Evolutionary conservation across 2,888 invertebrate genomes (phyloP), one percentile per base, ranked within the genome.

Genomic region (Scaptomyza reducta): DNA sequence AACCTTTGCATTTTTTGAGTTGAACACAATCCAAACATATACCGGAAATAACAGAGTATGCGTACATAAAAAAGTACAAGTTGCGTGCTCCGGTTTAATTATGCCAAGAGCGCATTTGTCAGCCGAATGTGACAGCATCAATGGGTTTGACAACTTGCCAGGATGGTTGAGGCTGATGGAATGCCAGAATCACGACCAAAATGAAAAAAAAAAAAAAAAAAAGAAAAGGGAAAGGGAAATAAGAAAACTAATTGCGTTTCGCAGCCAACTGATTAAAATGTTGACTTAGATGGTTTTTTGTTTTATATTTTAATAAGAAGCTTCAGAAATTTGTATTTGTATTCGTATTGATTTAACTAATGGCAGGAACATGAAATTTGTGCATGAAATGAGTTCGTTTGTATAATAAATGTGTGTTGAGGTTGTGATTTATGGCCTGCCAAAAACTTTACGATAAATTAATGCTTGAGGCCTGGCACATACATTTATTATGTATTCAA

Each of bases 21-120:
- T n/a, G n/a, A n/a, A 22, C 22, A 22, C 22, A 22, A 22, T 22
- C 22, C 22, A 22, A 22, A 4, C 5, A 22, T 22, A 22, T 22
- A 2, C 1, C 22, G 22, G 22, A 2, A 22, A 22, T 3, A 22
- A 22, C 33, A 56, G 56, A 14, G 50, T 51, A 56, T n/a, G 5
- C 6, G 22, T 13, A 35, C 11, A 53, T 7, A 45, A 31, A 47
- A 40, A 33, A 27, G 27, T 2, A 16, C 10, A 13, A 25, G 46
- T 14, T 18, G n/a, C 18, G 51, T n/a, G 25, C 16, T 63, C 47
- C 60, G 25, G 61, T 66, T 47, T 44, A 72, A 70, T 70, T 71
- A 75, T 67, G 59, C 51, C 67, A 64, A 69, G 75, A 50, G 35
- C 67, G 29, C 70, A 83, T 83, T 83, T 74, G 60, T 80, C 84